Conservation (phyloP, 1,140 invertebrate genomes). For the Contarinia nasturtii region DNA sequence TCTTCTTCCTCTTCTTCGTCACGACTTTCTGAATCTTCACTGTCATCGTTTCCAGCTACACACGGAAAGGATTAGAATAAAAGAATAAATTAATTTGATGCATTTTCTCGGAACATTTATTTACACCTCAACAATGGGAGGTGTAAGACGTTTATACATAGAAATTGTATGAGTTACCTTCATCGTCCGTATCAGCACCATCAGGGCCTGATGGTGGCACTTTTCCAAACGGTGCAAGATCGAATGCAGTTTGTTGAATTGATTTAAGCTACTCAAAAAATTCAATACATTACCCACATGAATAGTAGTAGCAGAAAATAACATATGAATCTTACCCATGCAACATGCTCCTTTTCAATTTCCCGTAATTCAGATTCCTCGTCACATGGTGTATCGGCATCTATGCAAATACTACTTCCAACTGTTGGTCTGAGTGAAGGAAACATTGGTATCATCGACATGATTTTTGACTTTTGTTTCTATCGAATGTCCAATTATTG, state of each 20-base stretch:
- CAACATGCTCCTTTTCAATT: conserved; percentile 17
- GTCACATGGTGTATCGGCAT: conserved; percentile 9
- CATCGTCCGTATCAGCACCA: conserved; percentile 21
- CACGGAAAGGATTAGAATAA: not conserved
- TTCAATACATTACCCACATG: conserved; percentile 14
- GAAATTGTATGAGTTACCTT: no score
- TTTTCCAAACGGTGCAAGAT: conserved; percentile 11
- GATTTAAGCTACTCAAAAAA: conserved; percentile 4
- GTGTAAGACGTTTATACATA: no score
- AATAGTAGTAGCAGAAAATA: no score
- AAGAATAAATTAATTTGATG: not conserved
- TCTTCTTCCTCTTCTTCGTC: conserved; percentile 20
- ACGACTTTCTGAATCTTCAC: conserved; percentile 21
- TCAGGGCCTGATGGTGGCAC: conserved; percentile 13
- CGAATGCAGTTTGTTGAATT: not conserved
- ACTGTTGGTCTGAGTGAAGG: conserved; percentile 16
- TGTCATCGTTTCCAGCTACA: conserved; percentile 20
- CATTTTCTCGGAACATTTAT: not conserved
- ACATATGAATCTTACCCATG: conserved; percentile 12
- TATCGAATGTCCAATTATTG: no score
- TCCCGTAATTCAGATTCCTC: conserved; percentile 17
- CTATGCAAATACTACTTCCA: conserved; percentile 18
- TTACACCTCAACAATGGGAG: not conserved
- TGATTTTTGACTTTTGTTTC: conserved; percentile 3
- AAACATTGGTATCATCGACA: conserved; percentile 22